Conservation (phyloP, 2,888 invertebrate species). For the Drosophila algonquin region DNA sequence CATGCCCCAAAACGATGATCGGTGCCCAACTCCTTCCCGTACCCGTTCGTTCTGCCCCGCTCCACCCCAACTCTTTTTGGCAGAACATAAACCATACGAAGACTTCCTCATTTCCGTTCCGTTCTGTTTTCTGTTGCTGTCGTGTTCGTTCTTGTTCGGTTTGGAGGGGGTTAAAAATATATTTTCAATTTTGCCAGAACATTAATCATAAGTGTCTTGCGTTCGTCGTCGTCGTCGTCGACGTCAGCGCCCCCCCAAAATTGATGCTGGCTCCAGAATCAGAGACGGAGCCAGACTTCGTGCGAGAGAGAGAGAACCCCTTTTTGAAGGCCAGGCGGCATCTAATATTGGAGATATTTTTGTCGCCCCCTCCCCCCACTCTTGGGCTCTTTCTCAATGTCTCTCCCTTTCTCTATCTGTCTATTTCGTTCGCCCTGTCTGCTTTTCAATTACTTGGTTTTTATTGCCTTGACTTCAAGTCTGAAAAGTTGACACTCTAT, state of each 20-base stretch:
- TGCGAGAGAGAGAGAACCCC: conserved; percentile 57
- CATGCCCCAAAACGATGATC: conserved; percentile 51
- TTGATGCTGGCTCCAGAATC: conserved; percentile 47
- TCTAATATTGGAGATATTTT: conserved; percentile 75
- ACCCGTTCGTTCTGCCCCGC: conserved; percentile 19
- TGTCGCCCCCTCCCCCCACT: background rate
- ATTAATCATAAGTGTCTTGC: conserved; percentile 69
- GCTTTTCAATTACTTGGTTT: conserved; percentile 72
- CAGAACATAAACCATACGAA: conserved; percentile 72
- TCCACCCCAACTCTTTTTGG: conserved; percentile 72
- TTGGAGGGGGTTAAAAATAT: conserved; percentile 46
- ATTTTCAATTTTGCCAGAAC: conserved; percentile 76
- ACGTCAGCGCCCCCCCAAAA: conserved; percentile 35
- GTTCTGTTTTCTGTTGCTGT: background rate
- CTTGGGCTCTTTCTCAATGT: background rate
- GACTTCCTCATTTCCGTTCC: conserved; percentile 75
- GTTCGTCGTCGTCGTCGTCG: conserved; percentile 10
- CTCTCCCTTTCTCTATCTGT: background rate
- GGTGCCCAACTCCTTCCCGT: conserved; percentile 15
- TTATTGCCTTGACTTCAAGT: conserved; percentile 74
- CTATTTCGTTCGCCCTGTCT: conserved; percentile 43
- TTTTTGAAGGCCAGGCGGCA: conserved; percentile 46
- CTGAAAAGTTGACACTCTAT: conserved; percentile 74
- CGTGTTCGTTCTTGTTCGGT: conserved; percentile 7
- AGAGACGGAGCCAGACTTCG: conserved; percentile 6